Base-by-base conservation (phyloP, 1,140 invertebrate species). In the Zaprionus ghesquierei region DNA sequence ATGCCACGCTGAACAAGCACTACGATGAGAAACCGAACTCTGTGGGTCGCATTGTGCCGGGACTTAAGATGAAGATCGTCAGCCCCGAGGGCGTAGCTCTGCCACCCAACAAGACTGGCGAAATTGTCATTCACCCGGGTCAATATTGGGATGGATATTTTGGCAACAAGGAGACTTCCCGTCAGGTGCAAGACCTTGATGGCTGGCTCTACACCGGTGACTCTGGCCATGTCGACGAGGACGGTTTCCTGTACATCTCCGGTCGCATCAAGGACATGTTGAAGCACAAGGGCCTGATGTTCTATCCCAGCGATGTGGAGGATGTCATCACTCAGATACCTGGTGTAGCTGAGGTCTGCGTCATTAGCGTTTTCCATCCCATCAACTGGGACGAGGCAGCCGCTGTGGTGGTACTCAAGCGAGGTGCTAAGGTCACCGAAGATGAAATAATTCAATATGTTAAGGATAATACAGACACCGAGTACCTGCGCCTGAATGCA, bases 161-260 rank as follows among this genome's bases (percentile, higher is more conserved):
- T 29, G 90, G 89, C 0, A 92, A 93, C 79, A 91, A 92, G 1
- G 90, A 94, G 65, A 94, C 93, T 5, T 95, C 95, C 0, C 92
- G 90, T 2, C 90, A 92, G 12, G 75, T 90, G 1, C 93, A 93
- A 61, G 92, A 94, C 51, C 84, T 94, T 60, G 94, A 95, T 25
- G 95, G 95, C 12, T 97, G 94, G 94, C 89, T 95, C 4, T 94
- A 95, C 72, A 95, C 95, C 15, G 96, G 96, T 15, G 95, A 96
- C 86, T 89, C 96, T 25, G 94, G 94, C 12, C 95, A 94, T 78
- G 94, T 94, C 55, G 95, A 96, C 63, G 92, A 94, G n/a, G 92
- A 95, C 13, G 93, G 93, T 2, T 94, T 92, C 69, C 93, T 95
- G 69, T 95, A 92, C 69, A 94, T 96, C 65, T 93, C 95, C 0